Conservation (phyloP, 2,888 invertebrate species). For the Acanthosepion esculentum region DNA sequence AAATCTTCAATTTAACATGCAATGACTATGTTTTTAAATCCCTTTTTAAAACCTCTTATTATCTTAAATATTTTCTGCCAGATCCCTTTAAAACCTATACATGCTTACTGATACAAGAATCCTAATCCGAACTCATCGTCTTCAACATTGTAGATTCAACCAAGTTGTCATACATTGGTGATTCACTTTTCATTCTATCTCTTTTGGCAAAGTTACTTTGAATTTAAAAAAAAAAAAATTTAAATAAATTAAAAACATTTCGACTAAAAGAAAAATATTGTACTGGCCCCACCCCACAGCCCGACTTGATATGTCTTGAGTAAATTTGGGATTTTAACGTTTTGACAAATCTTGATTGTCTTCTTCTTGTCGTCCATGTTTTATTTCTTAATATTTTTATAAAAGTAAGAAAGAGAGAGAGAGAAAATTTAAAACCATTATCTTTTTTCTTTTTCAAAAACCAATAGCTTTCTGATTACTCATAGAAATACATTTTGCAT, state of each 20-base stretch:
- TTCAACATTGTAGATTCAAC: background rate
- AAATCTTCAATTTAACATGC: conserved; percentile 33
- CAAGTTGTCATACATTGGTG: background rate
- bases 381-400: background rate
- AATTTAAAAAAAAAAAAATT: background rate
- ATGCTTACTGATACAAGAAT: background rate
- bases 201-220: background rate
- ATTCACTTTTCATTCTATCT: conserved; percentile 4
- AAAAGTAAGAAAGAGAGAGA: background rate
- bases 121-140: background rate
- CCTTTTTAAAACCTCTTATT: conserved; percentile 25
- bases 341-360: conserved; percentile 23
- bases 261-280: background rate
- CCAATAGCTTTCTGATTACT: background rate
- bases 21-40: background rate
- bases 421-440: background rate
- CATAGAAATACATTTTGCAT: conserved; percentile 25
- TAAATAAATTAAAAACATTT: background rate
- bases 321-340: conserved; percentile 33
- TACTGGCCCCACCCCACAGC: background rate
- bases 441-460: conserved; percentile 16
- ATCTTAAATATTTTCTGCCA: conserved; percentile 9
- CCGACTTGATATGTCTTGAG: background rate
- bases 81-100: conserved; percentile 33
- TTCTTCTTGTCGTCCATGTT: background rate